phyloP scores from a whole-genome alignment of 2,888 invertebrate genomes.

The Notodonta ziczac region DNA sequence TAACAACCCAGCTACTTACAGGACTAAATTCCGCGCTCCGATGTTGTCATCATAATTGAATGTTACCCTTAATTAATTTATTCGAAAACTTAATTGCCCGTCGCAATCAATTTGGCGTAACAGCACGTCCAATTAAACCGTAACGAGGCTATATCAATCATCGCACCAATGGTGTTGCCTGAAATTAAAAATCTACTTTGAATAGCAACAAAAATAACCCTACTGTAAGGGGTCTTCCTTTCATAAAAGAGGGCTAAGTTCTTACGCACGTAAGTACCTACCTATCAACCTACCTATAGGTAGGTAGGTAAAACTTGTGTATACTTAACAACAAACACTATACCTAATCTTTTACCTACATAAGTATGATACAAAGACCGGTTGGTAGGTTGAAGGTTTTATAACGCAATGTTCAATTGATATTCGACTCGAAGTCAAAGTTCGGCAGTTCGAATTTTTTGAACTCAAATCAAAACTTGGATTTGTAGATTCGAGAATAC shows the following conservation, averaged over 20 bases:
- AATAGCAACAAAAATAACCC: background rate
- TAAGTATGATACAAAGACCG: too few species aligned
- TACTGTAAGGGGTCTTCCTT: too few species aligned
- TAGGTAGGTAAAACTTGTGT: too few species aligned
- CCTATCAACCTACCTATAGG: too few species aligned
- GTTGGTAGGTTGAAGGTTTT: too few species aligned
- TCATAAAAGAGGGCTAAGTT: too few species aligned
- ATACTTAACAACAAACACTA: too few species aligned
- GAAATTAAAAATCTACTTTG: conserved; percentile 5
- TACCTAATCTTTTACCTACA: too few species aligned
- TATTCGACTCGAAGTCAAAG: conserved; percentile 20
- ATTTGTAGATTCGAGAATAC: conserved; percentile 6
- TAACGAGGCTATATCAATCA: conserved; percentile 37
- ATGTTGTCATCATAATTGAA: conserved; percentile 31
- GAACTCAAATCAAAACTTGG: conserved; percentile 25
- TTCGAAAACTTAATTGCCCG: conserved; percentile 39
- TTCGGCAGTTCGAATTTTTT: too few species aligned
- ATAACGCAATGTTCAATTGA: conserved; percentile 24
- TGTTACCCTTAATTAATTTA: conserved; percentile 37
- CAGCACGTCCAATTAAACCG: conserved; percentile 36
- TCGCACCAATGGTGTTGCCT: conserved; percentile 23
- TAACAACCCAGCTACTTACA: conserved; percentile 13
- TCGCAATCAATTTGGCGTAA: conserved; percentile 37
- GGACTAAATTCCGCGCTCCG: background rate
- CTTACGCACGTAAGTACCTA: too few species aligned